Conservation (phyloP, 1,140 invertebrate species). For the Zaprionus kolodkinae region DNA sequence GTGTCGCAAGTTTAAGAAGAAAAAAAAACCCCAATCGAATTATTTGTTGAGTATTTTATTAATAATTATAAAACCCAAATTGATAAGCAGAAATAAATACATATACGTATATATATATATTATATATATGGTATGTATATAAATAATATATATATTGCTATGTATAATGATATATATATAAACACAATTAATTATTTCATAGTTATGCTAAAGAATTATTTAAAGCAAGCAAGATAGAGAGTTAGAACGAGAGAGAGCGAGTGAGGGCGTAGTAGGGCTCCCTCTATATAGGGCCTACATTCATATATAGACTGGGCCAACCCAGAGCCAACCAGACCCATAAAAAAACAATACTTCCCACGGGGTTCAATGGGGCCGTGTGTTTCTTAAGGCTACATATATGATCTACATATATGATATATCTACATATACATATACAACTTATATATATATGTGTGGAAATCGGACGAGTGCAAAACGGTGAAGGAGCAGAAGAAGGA, state of each 20-base stretch:
- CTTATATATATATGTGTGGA: slow-evolving; percentile 7
- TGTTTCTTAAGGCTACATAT: slow-evolving; percentile 22
- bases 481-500: background rate
- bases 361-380: slow-evolving; percentile 32
- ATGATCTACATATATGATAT: slow-evolving; percentile 23
- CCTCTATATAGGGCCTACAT: background rate
- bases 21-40: slow-evolving; percentile 56
- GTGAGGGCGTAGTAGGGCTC: background rate
- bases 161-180: slow-evolving; percentile 35
- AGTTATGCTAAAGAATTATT: slow-evolving; percentile 77
- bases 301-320: slow-evolving; percentile 22
- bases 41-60: slow-evolving; percentile 83
- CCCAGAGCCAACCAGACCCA: slow-evolving; percentile 27
- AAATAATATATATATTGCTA: slow-evolving; percentile 23
- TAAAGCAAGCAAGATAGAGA: slow-evolving; percentile 31
- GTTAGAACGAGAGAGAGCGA: background rate
- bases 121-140: slow-evolving; percentile 44
- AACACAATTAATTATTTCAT: slow-evolving; percentile 64
- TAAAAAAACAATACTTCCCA: slow-evolving; percentile 26
- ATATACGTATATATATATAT: slow-evolving; percentile 26
- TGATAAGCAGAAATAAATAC: slow-evolving; percentile 38
- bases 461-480: slow-evolving; percentile 29
- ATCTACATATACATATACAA: slow-evolving; percentile 28
- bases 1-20: slow-evolving; percentile 15
- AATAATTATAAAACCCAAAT: slow-evolving; percentile 67